Evolutionary conservation across 2,797 vertebrate genomes (phyloP), one percentile per base, ranked within the genome.

Genomic region (Clarias fuscus): DNA sequence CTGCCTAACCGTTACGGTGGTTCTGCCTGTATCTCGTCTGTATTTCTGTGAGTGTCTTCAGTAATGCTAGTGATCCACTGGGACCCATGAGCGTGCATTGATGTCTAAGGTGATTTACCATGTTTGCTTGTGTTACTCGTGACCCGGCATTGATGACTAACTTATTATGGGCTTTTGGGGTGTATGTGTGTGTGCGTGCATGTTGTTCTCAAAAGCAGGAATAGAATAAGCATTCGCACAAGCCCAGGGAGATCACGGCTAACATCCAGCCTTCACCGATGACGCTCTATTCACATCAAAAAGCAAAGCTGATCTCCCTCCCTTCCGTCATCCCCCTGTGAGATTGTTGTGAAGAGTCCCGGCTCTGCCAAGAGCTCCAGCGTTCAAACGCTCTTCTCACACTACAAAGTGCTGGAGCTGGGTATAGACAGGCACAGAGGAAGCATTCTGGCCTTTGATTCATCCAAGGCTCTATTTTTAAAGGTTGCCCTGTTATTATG

Each of bases 401-500:
- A 84, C 88, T 86, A 89, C 89, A 91, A 90, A 90, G 90, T 72
- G 68, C 70, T 71, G 37, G 64, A 84, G 87, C 88, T 62, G 75
- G 70, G 88, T 79, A 85, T 61, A 87, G 85, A 86, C 77, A 58
- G 84, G 81, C 86, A 83, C 83, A 67, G 89, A 78, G 86, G 86
- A 82, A 89, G 82, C 84, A 64, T 59, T 40, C 73, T 48, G 83
- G 88, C 88, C 89, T 93, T 89, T 90, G 88, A 86, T 90, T 90
- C 84, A 85, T 88, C 59, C 77, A 89, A 87, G 86, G 67, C 82
- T 89, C 72, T 73, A 89, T 71, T 91, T 91, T 90, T 90, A 68
- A 88, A 91, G 87, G 89, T 87, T 90, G 83, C 89, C 86, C 89
- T 92, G 85, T 92, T 89, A 92, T 94, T 91, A 91, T 88, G 78